Base-by-base conservation (phyloP, 2,888 invertebrate species). In the Proisotoma minuta region DNA sequence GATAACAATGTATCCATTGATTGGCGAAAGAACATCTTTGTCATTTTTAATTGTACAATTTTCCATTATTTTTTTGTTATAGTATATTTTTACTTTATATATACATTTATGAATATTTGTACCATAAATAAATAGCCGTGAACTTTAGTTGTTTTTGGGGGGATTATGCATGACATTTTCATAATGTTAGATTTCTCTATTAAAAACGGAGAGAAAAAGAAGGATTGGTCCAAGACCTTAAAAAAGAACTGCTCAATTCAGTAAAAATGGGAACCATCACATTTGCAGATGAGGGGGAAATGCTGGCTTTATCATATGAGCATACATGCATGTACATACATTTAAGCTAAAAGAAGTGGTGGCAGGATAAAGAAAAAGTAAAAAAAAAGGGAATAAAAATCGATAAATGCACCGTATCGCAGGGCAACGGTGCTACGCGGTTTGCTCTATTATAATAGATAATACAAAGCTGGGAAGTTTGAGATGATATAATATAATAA, bases 361-460 rank as follows among this genome's bases (percentile, higher is more conserved):
- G 60, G 57, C 58, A 59, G 34, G 39, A 59, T 51, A 57, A 54
- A 56, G 53, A 59, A 59, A 59, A 60, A 65, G 40, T 59, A 58
- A 57, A 56, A 65, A 59, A 65, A 69, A 62, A 65, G 66, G 59
- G 62, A 39, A 53, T 58, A 66, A 69, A 70, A 70, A 69, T 67
- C 70, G 68, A 70, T 70, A 72, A 72, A 63, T 72, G 72, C 72
- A 72, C 66, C 66, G 70, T 70, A 69, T 72, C 72, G 72, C 70
- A 69, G 68, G 66, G 70, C 67, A 70, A 70, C 69, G 61, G 63
- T 56, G 66, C 68, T 59, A 61, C 62, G 62, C 61, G 61, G 62
- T 62, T 59, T 61, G 62, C 43, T 26, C 23, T 52, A 50, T 27
- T 39, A 28, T 28, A 22, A 47, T 23, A 24, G 34, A 18, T 18